phyloP scores from a whole-genome alignment of 2,888 invertebrate genomes.

The Dryocosmus kuriphilus region DNA sequence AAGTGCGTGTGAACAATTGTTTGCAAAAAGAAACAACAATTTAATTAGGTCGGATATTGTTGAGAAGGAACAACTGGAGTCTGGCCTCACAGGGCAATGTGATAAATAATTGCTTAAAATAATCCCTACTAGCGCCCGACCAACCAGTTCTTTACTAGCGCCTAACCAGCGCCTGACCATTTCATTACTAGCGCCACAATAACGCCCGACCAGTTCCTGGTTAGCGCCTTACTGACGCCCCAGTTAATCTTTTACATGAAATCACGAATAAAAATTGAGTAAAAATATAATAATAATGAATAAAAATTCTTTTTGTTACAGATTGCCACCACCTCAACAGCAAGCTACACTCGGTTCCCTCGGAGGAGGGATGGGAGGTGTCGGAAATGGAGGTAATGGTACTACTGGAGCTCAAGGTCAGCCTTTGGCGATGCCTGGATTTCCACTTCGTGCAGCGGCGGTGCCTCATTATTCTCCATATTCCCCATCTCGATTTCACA shows the following conservation, averaged over 20 bases:
- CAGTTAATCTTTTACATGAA: not conserved
- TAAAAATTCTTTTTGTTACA: slow-evolving; percentile 71
- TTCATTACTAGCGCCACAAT: too few relatives aligned
- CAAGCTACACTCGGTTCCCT: slow-evolving; percentile 79
- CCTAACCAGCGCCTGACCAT: too few relatives aligned
- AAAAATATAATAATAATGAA: too few relatives aligned
- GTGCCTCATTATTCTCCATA: slow-evolving; percentile 93
- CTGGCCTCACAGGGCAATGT: too few relatives aligned
- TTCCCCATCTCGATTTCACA: slow-evolving; percentile 95
- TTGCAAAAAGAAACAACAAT: slow-evolving; percentile 14
- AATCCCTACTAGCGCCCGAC: too few relatives aligned
- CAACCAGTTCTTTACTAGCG: too few relatives aligned
- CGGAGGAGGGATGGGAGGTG: slow-evolving; percentile 73
- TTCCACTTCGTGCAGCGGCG: slow-evolving; percentile 86
- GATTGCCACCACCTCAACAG: slow-evolving; percentile 79
- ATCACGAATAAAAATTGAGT: not conserved
- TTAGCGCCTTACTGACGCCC: too few relatives aligned
- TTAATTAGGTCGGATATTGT: not conserved
- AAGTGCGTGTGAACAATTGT: slow-evolving; percentile 32
- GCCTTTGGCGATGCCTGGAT: slow-evolving; percentile 92
- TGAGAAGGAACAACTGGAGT: too few relatives aligned
- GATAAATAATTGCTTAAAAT: too few relatives aligned
- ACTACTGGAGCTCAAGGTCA: slow-evolving; percentile 84
- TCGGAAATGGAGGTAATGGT: slow-evolving; percentile 70
- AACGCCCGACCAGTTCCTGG: too few relatives aligned